Evolutionary conservation across 2,113 vertebrate genomes (phyloP), one percentile per base, ranked within the genome.

Genomic region (Rutilus rutilus): DNA sequence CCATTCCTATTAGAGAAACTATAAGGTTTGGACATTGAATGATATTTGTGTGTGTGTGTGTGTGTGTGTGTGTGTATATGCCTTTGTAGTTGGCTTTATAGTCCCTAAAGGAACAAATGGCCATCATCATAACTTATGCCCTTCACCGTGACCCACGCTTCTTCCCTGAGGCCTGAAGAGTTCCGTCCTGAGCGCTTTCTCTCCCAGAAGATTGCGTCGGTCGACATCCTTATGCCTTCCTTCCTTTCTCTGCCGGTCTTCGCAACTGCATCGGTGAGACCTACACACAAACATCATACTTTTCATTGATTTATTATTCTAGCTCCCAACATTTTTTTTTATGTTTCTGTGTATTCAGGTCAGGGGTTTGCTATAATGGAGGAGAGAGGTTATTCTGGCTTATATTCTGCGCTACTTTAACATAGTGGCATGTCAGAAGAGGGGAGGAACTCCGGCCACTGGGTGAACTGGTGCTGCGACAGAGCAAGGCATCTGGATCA

Each of bases 181-280:
- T 99, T 99, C 92, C 93, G 88, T 11, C 98, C 98, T 0, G 97
- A 99, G n/a, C 92, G 97, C 1, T 99, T 99, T 90, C 87, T n/a
- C n/a, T 97, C 4, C 93, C 95, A 0, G 96, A 99, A 89, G 99
- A 99, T 30, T 88, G 83, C 0, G 88, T 83, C 4, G 96, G 95
- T 71, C 93, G 97, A 75, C 96, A 96, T 62, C 94, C 97, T 0
- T 99, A 96, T 0, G 92, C 96, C 0, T 99, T 96, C 0, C 91
- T 99, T 85, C 98, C 98, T 39, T 99, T 99, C 90, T 99, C 98
- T 23, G 98, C 98, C 1, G 98, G 98, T 65, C 94, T 96, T 54
- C 96, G 98, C 84, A 99, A 99, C 93, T 99, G 98, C 64, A 98
- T 99, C 21, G 98, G 97, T 99, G 89, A 33, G 95, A 95, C 69